Conservation (phyloP, 2,888 invertebrate genomes). For the Zaprionus obscuricornis region DNA sequence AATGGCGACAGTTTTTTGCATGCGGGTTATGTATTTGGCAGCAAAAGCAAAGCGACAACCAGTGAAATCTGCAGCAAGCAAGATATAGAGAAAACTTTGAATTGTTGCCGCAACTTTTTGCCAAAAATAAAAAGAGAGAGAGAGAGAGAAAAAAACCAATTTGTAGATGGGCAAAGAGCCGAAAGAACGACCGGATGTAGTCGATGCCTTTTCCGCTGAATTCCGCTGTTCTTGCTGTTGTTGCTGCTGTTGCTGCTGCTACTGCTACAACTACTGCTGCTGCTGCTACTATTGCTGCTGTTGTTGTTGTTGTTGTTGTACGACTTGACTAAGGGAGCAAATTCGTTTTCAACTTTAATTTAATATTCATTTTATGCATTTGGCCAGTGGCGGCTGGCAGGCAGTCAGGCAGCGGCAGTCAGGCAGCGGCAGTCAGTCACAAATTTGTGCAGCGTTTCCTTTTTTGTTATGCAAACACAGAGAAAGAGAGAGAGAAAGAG, state of each 20-base stretch:
- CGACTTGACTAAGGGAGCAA: conserved; percentile 46
- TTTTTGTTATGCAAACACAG: conserved; percentile 51
- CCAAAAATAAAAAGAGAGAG: conserved; percentile 43
- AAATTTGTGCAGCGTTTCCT: conserved; percentile 75
- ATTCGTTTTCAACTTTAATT: conserved; percentile 75
- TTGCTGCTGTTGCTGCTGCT: conserved; percentile 16
- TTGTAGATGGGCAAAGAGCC: conserved; percentile 34
- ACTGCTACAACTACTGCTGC: conserved; percentile 6
- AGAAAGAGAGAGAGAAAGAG: not conserved
- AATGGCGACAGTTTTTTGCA: conserved; percentile 50
- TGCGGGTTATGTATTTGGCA: conserved; percentile 32
- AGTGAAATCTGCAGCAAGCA: too few species aligned
- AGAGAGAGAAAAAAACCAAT: conserved; percentile 1
- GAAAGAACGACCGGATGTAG: conserved; percentile 68
- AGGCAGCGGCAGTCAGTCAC: conserved; percentile 36
- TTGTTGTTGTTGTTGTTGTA: conserved; percentile 10
- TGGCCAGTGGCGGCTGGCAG: conserved; percentile 49
- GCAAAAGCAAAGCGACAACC: too few species aligned
- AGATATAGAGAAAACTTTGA: conserved; percentile 12
- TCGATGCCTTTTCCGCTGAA: conserved; percentile 69
- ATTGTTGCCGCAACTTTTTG: conserved; percentile 43
- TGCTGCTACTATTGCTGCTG: conserved; percentile 10
- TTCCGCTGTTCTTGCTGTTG: conserved; percentile 48
- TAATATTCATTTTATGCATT: conserved; percentile 77
- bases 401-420: not conserved